Evolutionary conservation across 2,888 invertebrate genomes (phyloP).

Genomic region (Mimachlamys varia): DNA sequence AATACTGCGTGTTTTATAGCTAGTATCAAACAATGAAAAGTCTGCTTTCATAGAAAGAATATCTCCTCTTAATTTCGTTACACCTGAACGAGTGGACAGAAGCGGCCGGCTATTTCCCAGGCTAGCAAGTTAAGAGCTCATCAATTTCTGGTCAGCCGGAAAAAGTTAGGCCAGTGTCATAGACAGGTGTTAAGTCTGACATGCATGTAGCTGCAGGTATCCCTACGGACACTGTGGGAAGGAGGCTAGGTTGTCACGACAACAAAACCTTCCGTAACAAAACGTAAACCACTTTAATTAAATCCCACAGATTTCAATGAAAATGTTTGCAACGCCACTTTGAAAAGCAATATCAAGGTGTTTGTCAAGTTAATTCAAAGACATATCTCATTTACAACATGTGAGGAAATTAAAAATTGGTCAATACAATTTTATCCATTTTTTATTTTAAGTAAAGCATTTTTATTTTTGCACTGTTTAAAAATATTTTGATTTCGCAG

Average conservation of each 20-base stretch:
- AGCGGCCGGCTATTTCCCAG: not conserved
- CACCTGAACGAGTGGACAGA: slow-evolving; percentile 6
- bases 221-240: slow-evolving; percentile 12
- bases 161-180: slow-evolving; percentile 34
- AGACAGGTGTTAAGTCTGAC: slow-evolving; percentile 22
- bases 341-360: not conserved
- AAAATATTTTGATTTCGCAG: not conserved
- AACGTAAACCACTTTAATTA: slow-evolving; percentile 9
- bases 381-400: not conserved
- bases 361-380: not conserved
- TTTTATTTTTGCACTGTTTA: not conserved
- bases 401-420: not conserved
- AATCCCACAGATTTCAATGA: not conserved
- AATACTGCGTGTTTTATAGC: slow-evolving; percentile 15
- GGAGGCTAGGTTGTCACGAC: not conserved
- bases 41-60: slow-evolving; percentile 11
- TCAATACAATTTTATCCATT: not conserved
- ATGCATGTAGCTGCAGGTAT: slow-evolving; percentile 29
- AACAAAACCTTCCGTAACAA: slow-evolving; percentile 28
- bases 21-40: slow-evolving; percentile 24
- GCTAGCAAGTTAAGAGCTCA: slow-evolving; percentile 10
- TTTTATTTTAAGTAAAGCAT: not conserved
- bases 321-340: not conserved
- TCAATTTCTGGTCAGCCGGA: slow-evolving; percentile 33
- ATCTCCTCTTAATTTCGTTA: slow-evolving; percentile 20